These are phyloP conservation scores for Dysidea cf. avara DNA, from an alignment of 37 sponge, comb jelly and placozoan species.

Conservation along the genomic window DNA sequence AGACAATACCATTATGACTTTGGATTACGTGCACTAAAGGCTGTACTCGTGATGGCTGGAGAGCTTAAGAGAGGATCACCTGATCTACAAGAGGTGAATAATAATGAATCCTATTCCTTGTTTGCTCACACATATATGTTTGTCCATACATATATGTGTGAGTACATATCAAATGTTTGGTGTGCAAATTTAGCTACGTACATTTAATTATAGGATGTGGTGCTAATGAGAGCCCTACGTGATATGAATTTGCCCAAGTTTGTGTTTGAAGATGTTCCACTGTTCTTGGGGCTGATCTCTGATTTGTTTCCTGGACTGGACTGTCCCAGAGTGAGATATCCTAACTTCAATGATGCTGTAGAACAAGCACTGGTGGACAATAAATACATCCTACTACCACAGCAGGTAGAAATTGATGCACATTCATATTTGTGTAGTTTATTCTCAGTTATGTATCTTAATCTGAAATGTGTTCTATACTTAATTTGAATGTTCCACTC, in stretches of 20 bases:
- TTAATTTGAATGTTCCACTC: neutral
- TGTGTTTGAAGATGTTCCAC: constrained; percentile 99
- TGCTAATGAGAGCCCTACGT: constrained; percentile 98
- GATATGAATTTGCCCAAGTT: constrained; percentile 99
- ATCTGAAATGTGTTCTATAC: too few relatives aligned
- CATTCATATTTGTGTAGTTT: neutral
- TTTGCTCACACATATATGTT: neutral
- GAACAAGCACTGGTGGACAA: constrained; percentile 78
- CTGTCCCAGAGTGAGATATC: constrained; percentile 98
- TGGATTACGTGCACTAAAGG: constrained; percentile 98
- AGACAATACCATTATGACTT: constrained; percentile 99
- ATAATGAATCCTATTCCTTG: neutral
- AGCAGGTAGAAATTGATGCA: constrained; percentile 59
- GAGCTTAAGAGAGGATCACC: constrained; percentile 98
- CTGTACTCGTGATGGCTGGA: constrained; percentile 99
- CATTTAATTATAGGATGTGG: constrained; percentile 74
- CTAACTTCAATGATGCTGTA: constrained; percentile 99
- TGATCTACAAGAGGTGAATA: constrained; percentile 80
- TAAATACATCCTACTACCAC: constrained; percentile 82
- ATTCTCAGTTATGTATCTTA: too few relatives aligned
- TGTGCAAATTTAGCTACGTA: neutral
- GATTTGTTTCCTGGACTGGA: constrained; percentile 99
- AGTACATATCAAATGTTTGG: neutral
- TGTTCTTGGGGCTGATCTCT: constrained; percentile 95
- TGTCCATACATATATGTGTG: neutral